Evolutionary conservation across 2,888 invertebrate genomes (phyloP).

Genomic region (Agonopterix heracliana): DNA sequence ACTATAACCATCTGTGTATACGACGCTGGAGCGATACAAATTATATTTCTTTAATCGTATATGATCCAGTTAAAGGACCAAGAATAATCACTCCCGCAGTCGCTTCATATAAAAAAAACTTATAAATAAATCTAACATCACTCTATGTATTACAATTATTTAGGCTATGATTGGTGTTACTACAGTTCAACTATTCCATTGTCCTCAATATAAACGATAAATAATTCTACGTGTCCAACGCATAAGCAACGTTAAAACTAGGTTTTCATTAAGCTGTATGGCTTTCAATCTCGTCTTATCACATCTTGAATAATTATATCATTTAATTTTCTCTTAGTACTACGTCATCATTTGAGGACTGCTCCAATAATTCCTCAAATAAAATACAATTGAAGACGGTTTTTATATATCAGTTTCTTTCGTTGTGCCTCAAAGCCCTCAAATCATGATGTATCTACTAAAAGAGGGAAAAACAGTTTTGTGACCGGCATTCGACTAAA

Average conservation of each 20-base stretch:
- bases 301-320: background rate
- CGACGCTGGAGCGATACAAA: constrained; percentile 32
- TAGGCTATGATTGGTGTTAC: constrained; percentile 74
- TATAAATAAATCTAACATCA: constrained; percentile 70
- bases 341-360: no score
- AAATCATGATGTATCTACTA: no score
- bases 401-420: no score
- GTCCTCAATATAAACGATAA: constrained; percentile 34
- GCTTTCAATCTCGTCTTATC: constrained; percentile 21
- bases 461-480: background rate
- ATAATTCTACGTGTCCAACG: constrained; percentile 33
- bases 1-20: constrained; percentile 50
- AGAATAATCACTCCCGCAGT: constrained; percentile 28
- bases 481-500: background rate
- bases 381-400: no score
- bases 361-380: no score
- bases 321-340: no score
- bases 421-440: no score
- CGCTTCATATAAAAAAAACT: constrained; percentile 58
- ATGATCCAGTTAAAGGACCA: constrained; percentile 12
- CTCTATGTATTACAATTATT: constrained; percentile 64
- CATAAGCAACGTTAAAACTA: constrained; percentile 49
- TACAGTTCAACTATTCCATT: constrained; percentile 55
- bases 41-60: constrained; percentile 14
- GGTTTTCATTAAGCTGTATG: constrained; percentile 35